A percentile compares a stretch with the other conserved stretches of the same genome.
These are phyloP conservation scores for Leucoma salicis DNA, from an alignment of 2,888 invertebrate species.

Conservation along the genomic window DNA sequence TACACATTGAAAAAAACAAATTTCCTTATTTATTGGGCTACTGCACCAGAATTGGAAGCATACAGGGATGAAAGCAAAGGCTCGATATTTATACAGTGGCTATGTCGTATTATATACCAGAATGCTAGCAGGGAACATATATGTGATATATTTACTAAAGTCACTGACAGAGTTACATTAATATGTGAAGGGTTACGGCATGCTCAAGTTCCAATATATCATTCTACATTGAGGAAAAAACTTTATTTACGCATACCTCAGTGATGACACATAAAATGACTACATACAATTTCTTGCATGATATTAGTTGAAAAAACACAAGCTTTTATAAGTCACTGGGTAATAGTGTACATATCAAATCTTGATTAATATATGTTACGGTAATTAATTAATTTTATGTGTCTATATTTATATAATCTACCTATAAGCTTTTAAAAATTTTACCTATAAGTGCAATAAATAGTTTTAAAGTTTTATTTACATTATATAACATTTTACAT, in stretches of 20 bases:
- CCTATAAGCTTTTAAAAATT: too few species aligned
- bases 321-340: too few species aligned
- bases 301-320: not conserved
- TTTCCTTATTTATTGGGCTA: constrained; percentile 70
- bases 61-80: constrained; percentile 58
- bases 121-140: constrained; percentile 52
- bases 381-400: too few species aligned
- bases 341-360: too few species aligned
- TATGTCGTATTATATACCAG: constrained; percentile 52
- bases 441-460: too few species aligned
- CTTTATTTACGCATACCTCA: constrained; percentile 51
- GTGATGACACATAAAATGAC: too few species aligned
- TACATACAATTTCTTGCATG: too few species aligned
- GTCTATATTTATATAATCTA: too few species aligned
- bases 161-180: constrained; percentile 49
- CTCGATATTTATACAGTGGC: constrained; percentile 65
- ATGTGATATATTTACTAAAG: constrained; percentile 63
- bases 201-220: constrained; percentile 61
- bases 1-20: constrained; percentile 56
- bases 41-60: constrained; percentile 68
- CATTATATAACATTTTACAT: too few species aligned
- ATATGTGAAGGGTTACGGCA: constrained; percentile 42
- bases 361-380: too few species aligned
- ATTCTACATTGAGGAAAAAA: constrained; percentile 61
- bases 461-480: too few species aligned